Percentiles rank a stretch among this genome's conserved stretches.
phyloP scores from a whole-genome alignment of 2,113 vertebrate genomes.

The Mola mola region DNA sequence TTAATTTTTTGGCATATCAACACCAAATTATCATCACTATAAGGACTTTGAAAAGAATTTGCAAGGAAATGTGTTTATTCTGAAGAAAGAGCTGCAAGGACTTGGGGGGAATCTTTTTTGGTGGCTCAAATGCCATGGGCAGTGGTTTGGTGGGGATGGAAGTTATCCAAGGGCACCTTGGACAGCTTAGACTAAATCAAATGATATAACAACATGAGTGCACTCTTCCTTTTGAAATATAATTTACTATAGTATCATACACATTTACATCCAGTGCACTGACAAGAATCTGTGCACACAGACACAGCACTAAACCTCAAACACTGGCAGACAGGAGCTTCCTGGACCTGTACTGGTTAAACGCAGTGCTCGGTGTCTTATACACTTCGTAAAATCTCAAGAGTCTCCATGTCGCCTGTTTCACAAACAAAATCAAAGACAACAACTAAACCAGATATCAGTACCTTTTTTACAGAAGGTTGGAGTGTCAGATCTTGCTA shows the following conservation, averaged over 20 bases:
- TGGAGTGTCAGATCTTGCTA: conserved; percentile 19
- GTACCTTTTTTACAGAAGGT: conserved; percentile 56
- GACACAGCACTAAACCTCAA: conserved; percentile 71
- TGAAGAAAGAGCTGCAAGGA: too few species aligned
- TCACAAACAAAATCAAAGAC: conserved; percentile 65
- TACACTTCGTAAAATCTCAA: conserved; percentile 16
- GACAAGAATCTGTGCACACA: conserved; percentile 75
- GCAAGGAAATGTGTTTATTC: too few species aligned
- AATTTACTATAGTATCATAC: conserved; percentile 79
- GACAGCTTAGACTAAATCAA: too few species aligned
- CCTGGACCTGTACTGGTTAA: conserved; percentile 29
- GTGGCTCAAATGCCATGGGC: too few species aligned
- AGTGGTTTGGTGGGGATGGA: too few species aligned
- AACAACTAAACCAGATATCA: conserved; percentile 59
- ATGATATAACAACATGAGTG: too few species aligned
- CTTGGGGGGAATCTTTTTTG: too few species aligned
- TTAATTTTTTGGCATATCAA: too few species aligned
- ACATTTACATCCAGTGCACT: conserved; percentile 78
- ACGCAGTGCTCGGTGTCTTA: conserved; percentile 33
- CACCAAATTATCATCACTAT: too few species aligned
- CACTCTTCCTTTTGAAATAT: conserved; percentile 65
- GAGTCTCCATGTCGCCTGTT: conserved; percentile 33
- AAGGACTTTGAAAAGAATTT: too few species aligned
- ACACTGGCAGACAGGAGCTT: conserved; percentile 62
- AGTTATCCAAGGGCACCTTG: too few species aligned